Evolutionary conservation across 2,797 vertebrate species (phyloP).

Genomic region (Melanotaenia maccullochi): DNA sequence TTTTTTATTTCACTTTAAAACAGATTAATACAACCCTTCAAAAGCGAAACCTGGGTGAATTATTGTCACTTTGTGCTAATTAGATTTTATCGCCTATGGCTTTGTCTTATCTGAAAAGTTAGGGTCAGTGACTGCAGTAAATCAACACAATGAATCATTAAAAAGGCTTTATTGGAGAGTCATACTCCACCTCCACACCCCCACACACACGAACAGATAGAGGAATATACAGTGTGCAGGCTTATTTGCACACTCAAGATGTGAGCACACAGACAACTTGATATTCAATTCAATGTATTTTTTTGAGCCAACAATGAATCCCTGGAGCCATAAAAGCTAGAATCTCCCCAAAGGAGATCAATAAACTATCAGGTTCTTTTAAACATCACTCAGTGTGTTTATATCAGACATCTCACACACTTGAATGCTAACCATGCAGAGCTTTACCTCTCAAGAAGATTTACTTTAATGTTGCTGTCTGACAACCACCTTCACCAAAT

Average conservation of each 20-base stretch:
- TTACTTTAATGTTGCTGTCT: constrained; percentile 47
- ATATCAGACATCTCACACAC: constrained; percentile 38
- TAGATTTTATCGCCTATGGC: not conserved
- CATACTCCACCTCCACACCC: not conserved
- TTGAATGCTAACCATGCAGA: constrained; percentile 37
- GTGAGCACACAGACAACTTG: constrained; percentile 8
- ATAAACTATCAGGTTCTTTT: constrained; percentile 52
- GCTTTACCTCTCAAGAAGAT: constrained; percentile 21
- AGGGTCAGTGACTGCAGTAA: too few species aligned
- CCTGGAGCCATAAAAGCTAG: constrained; percentile 17
- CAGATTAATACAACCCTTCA: not conserved
- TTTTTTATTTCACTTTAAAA: not conserved
- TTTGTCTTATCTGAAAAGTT: not conserved
- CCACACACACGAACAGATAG: not conserved
- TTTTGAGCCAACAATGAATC: constrained; percentile 23
- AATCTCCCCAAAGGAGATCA: constrained; percentile 58
- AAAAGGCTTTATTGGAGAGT: not conserved
- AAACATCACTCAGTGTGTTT: constrained; percentile 39
- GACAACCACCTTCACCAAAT: constrained; percentile 45
- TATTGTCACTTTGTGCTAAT: not conserved
- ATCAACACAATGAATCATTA: not conserved
- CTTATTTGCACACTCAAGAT: not conserved
- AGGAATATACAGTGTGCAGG: not conserved
- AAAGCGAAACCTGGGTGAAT: not conserved
- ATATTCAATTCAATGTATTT: constrained; percentile 16